phyloP scores from a whole-genome alignment of 2,797 vertebrate genomes.

The Phrynocephalus forsythii region DNA sequence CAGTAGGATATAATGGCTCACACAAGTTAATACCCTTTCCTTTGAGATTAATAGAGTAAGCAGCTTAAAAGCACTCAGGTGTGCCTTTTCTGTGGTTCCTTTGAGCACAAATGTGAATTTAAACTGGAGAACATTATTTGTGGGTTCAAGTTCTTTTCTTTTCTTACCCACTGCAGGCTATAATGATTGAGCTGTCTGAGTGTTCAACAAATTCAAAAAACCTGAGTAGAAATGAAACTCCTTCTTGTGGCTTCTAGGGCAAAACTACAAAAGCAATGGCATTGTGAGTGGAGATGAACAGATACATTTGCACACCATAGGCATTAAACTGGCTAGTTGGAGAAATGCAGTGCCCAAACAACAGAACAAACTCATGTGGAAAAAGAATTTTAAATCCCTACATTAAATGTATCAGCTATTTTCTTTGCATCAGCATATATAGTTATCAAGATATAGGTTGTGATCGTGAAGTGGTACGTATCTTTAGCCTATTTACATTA shows the following conservation, averaged over 20 bases:
- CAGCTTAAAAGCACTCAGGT: slow-evolving; percentile 13
- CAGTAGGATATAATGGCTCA: background rate
- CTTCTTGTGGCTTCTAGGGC: background rate
- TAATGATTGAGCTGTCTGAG: background rate
- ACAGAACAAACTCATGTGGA: background rate
- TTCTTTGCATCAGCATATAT: background rate
- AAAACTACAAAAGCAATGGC: background rate
- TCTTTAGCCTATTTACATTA: too few species aligned
- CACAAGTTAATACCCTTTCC: background rate
- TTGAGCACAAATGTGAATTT: background rate
- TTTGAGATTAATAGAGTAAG: slow-evolving; percentile 1
- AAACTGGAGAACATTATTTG: background rate
- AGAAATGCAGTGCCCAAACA: background rate
- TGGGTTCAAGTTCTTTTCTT: background rate
- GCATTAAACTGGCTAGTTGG: background rate
- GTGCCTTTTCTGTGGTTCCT: background rate
- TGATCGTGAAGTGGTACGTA: too few species aligned
- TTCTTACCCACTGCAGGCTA: background rate
- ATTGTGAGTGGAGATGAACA: background rate
- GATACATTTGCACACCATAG: background rate
- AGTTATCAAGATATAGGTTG: background rate
- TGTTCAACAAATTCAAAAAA: background rate
- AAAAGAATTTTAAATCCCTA: background rate
- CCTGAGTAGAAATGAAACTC: background rate
- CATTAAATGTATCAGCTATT: background rate